These are phyloP conservation scores for Euwallacea similis DNA, from an alignment of 1,140 invertebrate species.

Conservation along the genomic window DNA sequence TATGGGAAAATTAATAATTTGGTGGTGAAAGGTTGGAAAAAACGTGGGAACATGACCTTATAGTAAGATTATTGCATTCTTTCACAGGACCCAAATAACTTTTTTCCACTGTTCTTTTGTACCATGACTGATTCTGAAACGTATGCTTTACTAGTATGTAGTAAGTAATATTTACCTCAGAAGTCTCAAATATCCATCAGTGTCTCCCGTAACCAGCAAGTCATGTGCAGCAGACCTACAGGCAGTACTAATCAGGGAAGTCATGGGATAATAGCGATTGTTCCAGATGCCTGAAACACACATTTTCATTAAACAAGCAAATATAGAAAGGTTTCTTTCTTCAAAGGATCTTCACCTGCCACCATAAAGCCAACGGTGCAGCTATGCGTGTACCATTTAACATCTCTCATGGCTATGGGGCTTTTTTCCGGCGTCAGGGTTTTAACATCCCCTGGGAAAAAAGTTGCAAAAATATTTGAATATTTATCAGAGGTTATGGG, in stretches of 20 bases:
- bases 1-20: too few relatives aligned
- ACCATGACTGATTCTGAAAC: constrained; percentile 6
- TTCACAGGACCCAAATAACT: not conserved
- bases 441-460: constrained; percentile 77
- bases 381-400: constrained; percentile 85
- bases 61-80: too few relatives aligned
- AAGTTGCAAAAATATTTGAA: not conserved
- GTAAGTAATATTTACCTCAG: constrained; percentile 64
- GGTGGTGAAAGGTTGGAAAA: too few relatives aligned
- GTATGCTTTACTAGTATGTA: not conserved
- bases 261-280: constrained; percentile 82
- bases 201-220: constrained; percentile 83
- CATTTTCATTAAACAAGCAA: not conserved
- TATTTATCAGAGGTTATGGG: constrained; percentile 31
- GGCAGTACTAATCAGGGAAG: constrained; percentile 76
- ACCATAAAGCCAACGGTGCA: constrained; percentile 82
- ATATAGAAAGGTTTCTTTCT: not conserved
- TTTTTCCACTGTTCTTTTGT: not conserved
- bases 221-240: constrained; percentile 80
- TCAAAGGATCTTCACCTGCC: constrained; percentile 63
- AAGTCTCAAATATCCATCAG: constrained; percentile 86
- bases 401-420: constrained; percentile 84
- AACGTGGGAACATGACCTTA: too few relatives aligned
- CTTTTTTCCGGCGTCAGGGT: constrained; percentile 80
- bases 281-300: constrained; percentile 76